Base-by-base conservation (phyloP, 1,140 invertebrate genomes). In the Drosophila sulfurigaster region DNA sequence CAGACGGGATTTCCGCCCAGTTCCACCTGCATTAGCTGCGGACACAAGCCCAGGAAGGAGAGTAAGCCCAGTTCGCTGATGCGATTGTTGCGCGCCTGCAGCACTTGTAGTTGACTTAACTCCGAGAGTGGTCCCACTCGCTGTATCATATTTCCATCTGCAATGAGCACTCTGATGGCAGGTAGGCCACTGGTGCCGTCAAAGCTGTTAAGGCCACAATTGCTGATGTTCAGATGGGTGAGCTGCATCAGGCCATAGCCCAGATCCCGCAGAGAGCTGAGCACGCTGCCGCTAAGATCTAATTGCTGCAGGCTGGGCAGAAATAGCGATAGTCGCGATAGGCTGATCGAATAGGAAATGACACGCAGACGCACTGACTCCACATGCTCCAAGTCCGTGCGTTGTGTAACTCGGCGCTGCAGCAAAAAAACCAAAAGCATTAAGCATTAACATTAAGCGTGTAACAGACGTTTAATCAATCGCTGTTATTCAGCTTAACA, bases 131-230 rank as follows among this genome's bases (percentile, higher is more conserved):
- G 94, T 49, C 94, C 93, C 8, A 95, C 82, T 43, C 95, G 94
- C 13, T 93, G 92, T 6, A 96, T 93, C 45, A 93, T 92, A 79
- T 96, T 96, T 35, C 94, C 94, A 30, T 94, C 93, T 0, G 95
- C 95, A 73, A 95, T 93, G 0, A 96, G 88, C 57, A 95, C 95
- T 35, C 94, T 91, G 15, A 96, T 79, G 54, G 93, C 93, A 2
- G 94, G 92, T 28, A 96, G 77, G 0, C 94, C 95, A 91, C 94
- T 94, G 7, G 95, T 94, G 1, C 95, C 95, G 81, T 96, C 95
- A 46, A 96, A 93, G 74, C 93, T 94, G 7, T 93, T 94, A 13
- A 96, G 82, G 0, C 94, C 94, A 78, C 95, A 96, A 35, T 94
- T 94, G 71, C 94, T 94, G n/a, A 96, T 94, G 69, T 94, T 95